Conservation (phyloP, 64 coral and sea anemone species). For the Stichodactyla helianthus region DNA sequence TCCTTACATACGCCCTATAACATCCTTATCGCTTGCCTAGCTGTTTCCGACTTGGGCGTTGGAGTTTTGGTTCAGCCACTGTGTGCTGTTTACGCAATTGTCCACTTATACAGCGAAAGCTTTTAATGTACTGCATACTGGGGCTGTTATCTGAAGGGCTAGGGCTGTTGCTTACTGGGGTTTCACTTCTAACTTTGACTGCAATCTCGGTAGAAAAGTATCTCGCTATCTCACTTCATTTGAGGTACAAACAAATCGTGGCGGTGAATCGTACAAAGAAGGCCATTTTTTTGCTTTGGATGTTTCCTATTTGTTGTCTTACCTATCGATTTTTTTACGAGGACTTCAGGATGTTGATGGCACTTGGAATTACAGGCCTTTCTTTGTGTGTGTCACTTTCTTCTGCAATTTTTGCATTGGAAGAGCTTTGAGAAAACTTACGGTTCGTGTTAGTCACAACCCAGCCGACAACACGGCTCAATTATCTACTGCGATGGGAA, state of each 20-base stretch:
- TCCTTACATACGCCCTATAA: background rate
- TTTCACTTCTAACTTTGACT: background rate
- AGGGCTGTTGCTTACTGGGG: background rate
- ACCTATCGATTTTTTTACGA: background rate
- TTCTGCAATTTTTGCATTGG: background rate
- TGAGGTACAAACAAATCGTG: background rate
- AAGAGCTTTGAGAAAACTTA: background rate
- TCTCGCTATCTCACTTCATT: background rate
- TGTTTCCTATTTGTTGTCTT: background rate
- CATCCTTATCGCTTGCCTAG: background rate
- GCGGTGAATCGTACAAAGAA: background rate
- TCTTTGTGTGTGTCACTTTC: background rate
- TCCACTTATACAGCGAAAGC: background rate
- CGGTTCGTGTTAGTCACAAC: background rate
- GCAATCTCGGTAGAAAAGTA: background rate
- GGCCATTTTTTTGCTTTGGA: background rate
- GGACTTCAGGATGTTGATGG: background rate
- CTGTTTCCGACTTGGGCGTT: conserved; percentile 1
- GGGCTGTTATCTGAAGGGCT: background rate
- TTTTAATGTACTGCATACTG: background rate
- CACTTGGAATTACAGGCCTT: background rate
- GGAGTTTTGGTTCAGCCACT: background rate
- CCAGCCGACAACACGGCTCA: background rate
- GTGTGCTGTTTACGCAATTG: background rate
- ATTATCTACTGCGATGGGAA: background rate